Conservation (phyloP, 2,888 invertebrate species). For the Ecliptopera silaceata region DNA sequence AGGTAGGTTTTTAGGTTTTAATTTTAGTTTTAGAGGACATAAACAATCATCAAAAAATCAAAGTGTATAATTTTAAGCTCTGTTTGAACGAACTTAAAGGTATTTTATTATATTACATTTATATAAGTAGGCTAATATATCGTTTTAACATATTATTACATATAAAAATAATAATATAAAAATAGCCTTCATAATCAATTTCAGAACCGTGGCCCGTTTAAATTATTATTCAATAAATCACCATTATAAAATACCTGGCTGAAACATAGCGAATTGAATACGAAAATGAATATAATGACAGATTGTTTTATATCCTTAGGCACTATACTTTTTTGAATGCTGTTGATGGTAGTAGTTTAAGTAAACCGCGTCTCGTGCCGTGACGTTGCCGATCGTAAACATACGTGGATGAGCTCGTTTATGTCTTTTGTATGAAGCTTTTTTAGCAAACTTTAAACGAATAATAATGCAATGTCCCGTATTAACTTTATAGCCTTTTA, state of each 20-base stretch:
- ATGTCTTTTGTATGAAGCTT: slow-evolving; percentile 29
- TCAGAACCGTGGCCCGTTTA: no score
- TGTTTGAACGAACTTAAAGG: no score
- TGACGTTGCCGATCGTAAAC: slow-evolving; percentile 31
- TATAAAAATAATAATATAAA: no score
- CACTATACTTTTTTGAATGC: slow-evolving; percentile 1
- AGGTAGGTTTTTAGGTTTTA: no score
- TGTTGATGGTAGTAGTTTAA: slow-evolving; percentile 6
- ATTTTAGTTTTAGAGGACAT: no score
- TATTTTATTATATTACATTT: no score
- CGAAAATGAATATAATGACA: slow-evolving; percentile 6
- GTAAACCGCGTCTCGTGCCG: background rate
- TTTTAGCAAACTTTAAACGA: background rate
- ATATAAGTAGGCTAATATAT: no score
- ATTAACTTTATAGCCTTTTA: slow-evolving; percentile 6
- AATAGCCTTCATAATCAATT: no score
- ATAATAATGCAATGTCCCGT: background rate
- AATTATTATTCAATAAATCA: slow-evolving; percentile 1
- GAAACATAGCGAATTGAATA: slow-evolving; percentile 8
- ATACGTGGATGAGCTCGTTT: slow-evolving; percentile 26
- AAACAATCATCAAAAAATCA: no score
- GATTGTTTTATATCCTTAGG: slow-evolving; percentile 6
- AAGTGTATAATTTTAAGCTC: no score
- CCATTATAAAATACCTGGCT: slow-evolving; percentile 3
- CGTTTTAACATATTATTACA: no score